Conservation (phyloP, 2,113 vertebrate species). For the Steatornis caripensis region DNA sequence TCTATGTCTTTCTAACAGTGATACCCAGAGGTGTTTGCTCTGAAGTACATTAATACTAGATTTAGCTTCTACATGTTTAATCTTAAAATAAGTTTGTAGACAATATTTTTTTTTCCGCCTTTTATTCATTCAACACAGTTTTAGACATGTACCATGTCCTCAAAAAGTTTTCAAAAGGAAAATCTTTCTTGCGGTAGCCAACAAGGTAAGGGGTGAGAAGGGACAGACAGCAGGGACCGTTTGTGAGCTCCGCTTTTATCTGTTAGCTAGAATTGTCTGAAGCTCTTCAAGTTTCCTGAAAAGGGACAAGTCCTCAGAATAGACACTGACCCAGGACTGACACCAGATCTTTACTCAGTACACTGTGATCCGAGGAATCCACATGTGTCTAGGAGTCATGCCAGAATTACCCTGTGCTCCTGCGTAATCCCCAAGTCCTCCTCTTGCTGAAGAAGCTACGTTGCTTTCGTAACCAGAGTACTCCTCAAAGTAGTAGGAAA, state of each 20-base stretch:
- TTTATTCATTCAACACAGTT: not conserved
- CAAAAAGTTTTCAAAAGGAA: not conserved
- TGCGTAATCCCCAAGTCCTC: not conserved
- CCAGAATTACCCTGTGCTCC: not conserved
- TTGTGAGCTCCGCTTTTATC: not conserved
- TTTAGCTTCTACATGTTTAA: not conserved
- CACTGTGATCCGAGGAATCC: not conserved
- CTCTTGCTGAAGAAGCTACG: not conserved
- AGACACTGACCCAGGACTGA: not conserved
- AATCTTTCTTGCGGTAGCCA: not conserved
- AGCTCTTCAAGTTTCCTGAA: not conserved
- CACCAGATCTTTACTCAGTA: not conserved
- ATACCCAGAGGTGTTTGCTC: not conserved
- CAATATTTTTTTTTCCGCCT: not conserved
- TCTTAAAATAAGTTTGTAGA: not conserved
- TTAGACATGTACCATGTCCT: not conserved
- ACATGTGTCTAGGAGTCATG: not conserved
- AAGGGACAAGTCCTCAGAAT: not conserved
- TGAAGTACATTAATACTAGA: not conserved
- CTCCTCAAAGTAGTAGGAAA: not conserved
- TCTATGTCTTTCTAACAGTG: not conserved
- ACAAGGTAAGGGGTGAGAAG: not conserved
- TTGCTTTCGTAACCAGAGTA: not conserved
- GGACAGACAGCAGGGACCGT: not conserved
- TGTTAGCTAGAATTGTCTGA: not conserved